Evolutionary conservation across 2,797 vertebrate species (phyloP).

Genomic region (Anabacerthia variegaticeps): DNA sequence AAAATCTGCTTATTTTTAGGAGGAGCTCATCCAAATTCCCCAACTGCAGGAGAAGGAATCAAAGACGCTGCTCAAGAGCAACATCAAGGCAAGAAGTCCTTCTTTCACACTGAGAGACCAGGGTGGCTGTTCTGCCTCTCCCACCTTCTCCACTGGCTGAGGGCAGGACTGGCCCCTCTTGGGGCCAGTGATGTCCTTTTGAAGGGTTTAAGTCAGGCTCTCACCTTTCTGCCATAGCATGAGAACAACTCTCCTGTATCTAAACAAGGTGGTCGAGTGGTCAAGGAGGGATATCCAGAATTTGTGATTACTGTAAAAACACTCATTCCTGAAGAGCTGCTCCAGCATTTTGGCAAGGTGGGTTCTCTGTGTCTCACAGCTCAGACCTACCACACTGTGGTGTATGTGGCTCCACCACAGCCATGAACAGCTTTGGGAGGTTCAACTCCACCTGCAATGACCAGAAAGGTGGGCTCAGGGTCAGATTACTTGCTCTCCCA

Average conservation of each 20-base stretch:
- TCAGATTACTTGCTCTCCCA: not conserved
- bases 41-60: not conserved
- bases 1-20: not conserved
- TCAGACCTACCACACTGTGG: not conserved
- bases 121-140: not conserved
- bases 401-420: not conserved
- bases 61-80: not conserved
- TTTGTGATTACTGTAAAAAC: not conserved
- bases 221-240: not conserved
- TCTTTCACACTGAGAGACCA: not conserved
- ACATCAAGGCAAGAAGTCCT: not conserved
- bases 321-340: not conserved
- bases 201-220: not conserved
- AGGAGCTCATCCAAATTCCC: not conserved
- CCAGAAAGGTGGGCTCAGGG: not conserved
- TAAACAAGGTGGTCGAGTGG: not conserved
- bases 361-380: not conserved
- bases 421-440: not conserved
- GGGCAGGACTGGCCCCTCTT: not conserved
- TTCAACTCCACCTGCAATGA: not conserved
- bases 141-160: not conserved
- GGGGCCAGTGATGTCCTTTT: not conserved
- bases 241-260: not conserved
- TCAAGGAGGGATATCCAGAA: not conserved
- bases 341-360: not conserved